Evolutionary conservation across 2,113 vertebrate species (phyloP).

Genomic region (Chelonoidis abingdonii): DNA sequence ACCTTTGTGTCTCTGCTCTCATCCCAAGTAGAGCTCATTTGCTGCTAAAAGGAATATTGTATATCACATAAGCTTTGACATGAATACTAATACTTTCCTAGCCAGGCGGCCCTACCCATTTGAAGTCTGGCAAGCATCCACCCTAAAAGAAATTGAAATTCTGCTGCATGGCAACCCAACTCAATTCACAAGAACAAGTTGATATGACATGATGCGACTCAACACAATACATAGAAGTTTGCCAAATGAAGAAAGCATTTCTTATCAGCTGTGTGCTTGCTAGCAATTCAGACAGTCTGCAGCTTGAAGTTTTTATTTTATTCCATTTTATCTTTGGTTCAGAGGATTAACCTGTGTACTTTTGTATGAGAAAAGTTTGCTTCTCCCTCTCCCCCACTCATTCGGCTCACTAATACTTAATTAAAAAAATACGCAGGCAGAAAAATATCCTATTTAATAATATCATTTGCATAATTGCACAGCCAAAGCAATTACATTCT

Average conservation of each 20-base stretch:
- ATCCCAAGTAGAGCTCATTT: not conserved
- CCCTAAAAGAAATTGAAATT: not conserved
- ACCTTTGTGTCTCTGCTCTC: not conserved
- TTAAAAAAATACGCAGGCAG: not conserved
- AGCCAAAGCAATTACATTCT: not conserved
- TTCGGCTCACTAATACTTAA: not conserved
- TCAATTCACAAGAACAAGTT: conserved; percentile 11
- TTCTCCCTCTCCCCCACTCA: not conserved
- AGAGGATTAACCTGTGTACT: not conserved
- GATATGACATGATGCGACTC: not conserved
- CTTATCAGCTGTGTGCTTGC: not conserved
- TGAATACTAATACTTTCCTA: not conserved
- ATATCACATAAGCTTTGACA: not conserved
- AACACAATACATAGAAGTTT: not conserved
- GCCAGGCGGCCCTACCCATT: not conserved
- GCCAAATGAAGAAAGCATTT: not conserved
- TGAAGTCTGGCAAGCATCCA: not conserved
- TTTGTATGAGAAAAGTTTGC: not conserved
- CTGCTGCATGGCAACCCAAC: not conserved
- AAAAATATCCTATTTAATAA: not conserved
- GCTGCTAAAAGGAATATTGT: not conserved
- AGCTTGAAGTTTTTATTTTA: not conserved
- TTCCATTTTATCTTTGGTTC: not conserved
- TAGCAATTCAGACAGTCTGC: not conserved
- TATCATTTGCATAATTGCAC: not conserved